Conservation (phyloP, 2,888 invertebrate genomes). For the Stenodema calcarata region DNA sequence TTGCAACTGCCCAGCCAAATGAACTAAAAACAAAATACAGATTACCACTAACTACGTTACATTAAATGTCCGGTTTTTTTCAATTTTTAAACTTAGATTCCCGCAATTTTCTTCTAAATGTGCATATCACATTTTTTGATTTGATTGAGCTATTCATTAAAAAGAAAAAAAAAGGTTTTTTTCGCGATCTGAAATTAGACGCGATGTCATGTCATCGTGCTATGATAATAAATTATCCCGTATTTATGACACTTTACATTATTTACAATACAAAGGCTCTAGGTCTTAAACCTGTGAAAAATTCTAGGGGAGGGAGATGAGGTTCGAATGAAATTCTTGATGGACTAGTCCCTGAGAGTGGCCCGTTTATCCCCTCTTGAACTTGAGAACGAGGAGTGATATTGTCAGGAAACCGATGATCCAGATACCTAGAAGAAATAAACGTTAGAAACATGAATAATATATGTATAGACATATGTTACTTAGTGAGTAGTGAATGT, state of each 20-base stretch:
- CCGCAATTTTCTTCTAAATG: constrained; percentile 10
- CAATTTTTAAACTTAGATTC: not conserved
- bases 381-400: constrained; percentile 78
- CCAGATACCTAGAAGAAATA: constrained; percentile 67
- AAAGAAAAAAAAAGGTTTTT: not conserved
- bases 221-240: constrained; percentile 48
- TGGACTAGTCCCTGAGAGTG: not conserved
- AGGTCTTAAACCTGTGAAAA: not conserved
- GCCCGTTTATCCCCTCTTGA: constrained; percentile 74
- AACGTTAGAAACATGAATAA: too few species aligned
- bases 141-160: constrained; percentile 43
- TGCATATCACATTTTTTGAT: constrained; percentile 50
- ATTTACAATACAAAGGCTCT: constrained; percentile 43
- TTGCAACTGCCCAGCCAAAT: constrained; percentile 39
- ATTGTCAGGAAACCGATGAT: constrained; percentile 81
- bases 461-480: not conserved
- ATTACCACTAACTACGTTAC: not conserved
- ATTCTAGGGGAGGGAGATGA: not conserved
- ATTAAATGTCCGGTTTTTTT: not conserved
- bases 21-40: constrained; percentile 13
- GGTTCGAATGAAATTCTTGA: not conserved
- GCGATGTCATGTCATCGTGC: constrained; percentile 25
- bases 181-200: not conserved
- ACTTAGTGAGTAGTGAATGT: not conserved
- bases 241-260: constrained; percentile 53